Base-by-base conservation (phyloP, 2,113 vertebrate genomes). In the Eptesicus fuscus region DNA sequence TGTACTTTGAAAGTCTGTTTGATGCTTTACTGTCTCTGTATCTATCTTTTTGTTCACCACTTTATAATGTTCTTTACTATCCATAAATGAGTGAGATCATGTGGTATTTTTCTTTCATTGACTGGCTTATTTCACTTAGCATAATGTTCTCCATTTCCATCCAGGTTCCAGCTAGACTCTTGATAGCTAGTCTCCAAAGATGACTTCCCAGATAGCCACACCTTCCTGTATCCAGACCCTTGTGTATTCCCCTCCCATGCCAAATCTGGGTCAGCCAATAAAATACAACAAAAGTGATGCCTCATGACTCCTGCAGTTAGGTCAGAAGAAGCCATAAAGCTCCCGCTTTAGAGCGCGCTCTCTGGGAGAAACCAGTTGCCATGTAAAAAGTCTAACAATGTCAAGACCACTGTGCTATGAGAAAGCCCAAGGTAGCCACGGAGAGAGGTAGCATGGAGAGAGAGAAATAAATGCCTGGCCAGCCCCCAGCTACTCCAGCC, bases 321-420 rank as follows among this genome's bases (percentile, higher is more conserved):
- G 47, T 89, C 42, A 74, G 83, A 94, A 79, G 76, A 84, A 88
- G 18, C 32, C 35, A 49, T 30, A 53, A 84, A 88, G 7, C 1
- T 44, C 40, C 61, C 11, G 7, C 9, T 87, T 74, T 56, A 30
- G 56, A 59, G 92, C 12, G 10, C 2, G 49, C 16, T 9, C 32
- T 93, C 47, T 84, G 85, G 88, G 28, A 89, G 83, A 89, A 96
- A 51, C 37, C 87, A 86, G 32, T 37, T 32, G 59, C 14, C 23
- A 9, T 56, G 12, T 74, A 59, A 65, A 87, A 83, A 86, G 42
- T 14, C 69, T 67, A 70, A 12, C 56, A 37, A 35, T 35, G 17
- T 53, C 37, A 69, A 80, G 67, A 80, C 22, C 40, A 85, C n/a
- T 65, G 4, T 49, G 20, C 53, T 71, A 53, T 89, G 37, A 79